These are phyloP conservation scores for Morphnarchus princeps DNA, from an alignment of 2,113 vertebrate genomes.

Conservation along the genomic window DNA sequence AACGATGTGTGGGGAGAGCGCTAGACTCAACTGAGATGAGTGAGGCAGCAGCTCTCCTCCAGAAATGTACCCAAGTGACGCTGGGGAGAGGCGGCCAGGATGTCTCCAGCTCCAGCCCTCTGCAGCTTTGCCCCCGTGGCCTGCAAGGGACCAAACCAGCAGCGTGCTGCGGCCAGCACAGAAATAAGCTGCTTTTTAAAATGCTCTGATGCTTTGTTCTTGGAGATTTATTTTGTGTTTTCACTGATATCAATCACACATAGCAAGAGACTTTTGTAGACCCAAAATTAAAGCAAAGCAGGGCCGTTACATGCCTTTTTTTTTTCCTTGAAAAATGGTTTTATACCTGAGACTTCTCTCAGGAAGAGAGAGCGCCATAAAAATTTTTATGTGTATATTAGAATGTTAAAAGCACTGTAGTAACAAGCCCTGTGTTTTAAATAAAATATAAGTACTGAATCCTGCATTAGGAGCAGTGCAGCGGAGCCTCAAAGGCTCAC, in stretches of 20 bases:
- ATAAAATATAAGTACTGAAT: constrained; percentile 8
- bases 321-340: neutral
- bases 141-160: neutral
- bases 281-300: neutral
- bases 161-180: neutral
- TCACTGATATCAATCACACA: neutral
- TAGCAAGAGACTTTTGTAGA: neutral
- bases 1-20: neutral
- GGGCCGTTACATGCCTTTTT: neutral
- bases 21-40: neutral
- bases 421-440: constrained; percentile 27
- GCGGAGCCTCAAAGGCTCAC: neutral
- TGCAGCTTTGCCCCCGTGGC: neutral
- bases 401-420: constrained; percentile 21
- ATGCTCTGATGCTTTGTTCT: neutral
- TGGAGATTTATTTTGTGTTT: neutral
- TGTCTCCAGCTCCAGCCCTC: neutral
- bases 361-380: neutral
- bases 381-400: constrained; percentile 11
- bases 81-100: neutral
- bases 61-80: neutral
- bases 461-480: neutral
- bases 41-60: neutral
- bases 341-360: constrained; percentile 5
- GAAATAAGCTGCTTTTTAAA: neutral